phyloP scores from a whole-genome alignment of 2,888 invertebrate genomes.

The Polymixis lichenea region DNA sequence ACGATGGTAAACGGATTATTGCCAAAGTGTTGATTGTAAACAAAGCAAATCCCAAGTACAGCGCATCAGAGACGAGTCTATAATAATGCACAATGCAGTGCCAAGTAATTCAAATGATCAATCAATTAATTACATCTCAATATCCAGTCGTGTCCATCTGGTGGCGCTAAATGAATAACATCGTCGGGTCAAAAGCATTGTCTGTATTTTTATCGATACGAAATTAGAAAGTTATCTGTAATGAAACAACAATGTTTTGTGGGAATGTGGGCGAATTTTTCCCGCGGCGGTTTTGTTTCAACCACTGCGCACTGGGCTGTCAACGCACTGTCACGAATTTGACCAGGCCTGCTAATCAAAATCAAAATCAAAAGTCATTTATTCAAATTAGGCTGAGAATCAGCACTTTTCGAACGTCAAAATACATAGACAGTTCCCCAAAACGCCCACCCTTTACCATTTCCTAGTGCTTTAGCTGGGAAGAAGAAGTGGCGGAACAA shows the following conservation, averaged over 20 bases:
- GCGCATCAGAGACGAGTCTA: neutral
- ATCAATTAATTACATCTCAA: constrained; percentile 11
- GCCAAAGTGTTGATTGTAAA: constrained; percentile 37
- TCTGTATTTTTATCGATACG: constrained; percentile 4
- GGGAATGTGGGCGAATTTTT: neutral
- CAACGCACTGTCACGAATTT: too few species aligned
- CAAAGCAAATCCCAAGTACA: constrained; percentile 31
- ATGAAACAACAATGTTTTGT: neutral
- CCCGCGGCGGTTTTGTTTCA: too few species aligned
- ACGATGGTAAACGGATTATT: constrained; percentile 17
- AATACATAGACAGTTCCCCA: too few species aligned
- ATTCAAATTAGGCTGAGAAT: too few species aligned
- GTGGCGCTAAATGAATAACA: neutral
- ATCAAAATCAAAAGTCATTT: too few species aligned
- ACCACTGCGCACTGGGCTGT: too few species aligned
- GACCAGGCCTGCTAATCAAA: too few species aligned
- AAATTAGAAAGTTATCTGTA: neutral
- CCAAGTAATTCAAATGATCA: constrained; percentile 31
- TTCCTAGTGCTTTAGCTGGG: too few species aligned
- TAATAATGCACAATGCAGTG: constrained; percentile 28
- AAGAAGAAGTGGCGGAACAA: too few species aligned
- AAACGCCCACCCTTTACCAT: too few species aligned
- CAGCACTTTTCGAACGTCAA: too few species aligned
- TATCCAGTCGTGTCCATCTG: neutral
- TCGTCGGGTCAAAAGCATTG: neutral